phyloP scores from a whole-genome alignment of 2,888 invertebrate genomes.

The Linyphia triangularis region DNA sequence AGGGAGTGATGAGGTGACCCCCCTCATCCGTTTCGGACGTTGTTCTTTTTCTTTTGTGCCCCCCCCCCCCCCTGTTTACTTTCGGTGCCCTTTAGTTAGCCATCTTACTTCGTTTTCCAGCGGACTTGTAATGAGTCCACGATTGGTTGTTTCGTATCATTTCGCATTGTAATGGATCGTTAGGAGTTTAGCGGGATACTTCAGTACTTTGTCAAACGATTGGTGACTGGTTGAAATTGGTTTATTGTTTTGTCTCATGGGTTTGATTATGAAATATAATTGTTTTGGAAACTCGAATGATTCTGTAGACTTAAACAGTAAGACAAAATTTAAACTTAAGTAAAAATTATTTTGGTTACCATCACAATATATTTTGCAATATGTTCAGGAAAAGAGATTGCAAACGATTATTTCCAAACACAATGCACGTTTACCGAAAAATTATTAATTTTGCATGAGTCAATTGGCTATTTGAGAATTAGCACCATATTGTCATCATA shows the following conservation, averaged over 20 bases:
- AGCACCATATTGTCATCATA: too few species aligned
- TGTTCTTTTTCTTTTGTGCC: conserved; percentile 9
- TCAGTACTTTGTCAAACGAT: background rate
- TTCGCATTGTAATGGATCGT: conserved; percentile 17
- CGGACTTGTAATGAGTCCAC: conserved; percentile 16
- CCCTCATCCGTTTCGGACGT: conserved; percentile 29
- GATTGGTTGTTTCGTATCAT: background rate
- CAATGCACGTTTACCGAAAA: too few species aligned
- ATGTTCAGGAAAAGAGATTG: too few species aligned
- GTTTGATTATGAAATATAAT: too few species aligned
- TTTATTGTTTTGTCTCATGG: background rate
- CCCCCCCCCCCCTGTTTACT: conserved; percentile 1
- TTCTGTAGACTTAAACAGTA: too few species aligned
- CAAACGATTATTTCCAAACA: too few species aligned
- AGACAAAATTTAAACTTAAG: too few species aligned
- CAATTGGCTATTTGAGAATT: too few species aligned
- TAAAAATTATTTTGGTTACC: too few species aligned
- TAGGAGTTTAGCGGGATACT: background rate
- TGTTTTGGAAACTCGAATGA: too few species aligned
- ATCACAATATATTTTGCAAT: too few species aligned
- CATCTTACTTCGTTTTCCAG: conserved; percentile 23
- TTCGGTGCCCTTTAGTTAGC: conserved; percentile 10
- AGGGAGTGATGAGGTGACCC: conserved; percentile 5
- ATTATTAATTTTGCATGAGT: too few species aligned
- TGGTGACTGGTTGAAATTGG: background rate